These are phyloP conservation scores for Tiliqua scincoides DNA, from an alignment of 2,113 vertebrate genomes.

Conservation along the genomic window DNA sequence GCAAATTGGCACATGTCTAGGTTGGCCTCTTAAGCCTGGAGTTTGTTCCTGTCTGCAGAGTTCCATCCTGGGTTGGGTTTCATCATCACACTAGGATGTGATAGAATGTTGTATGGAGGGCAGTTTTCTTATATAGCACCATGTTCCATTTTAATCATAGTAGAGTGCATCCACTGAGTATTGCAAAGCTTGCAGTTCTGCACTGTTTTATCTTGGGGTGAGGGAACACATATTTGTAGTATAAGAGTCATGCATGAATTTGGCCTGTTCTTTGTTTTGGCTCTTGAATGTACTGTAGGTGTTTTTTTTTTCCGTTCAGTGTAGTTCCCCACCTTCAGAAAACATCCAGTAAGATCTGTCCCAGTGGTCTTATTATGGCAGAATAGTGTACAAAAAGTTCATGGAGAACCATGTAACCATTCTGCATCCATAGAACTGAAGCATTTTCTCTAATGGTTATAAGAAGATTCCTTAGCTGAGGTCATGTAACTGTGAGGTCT, in stretches of 20 bases:
- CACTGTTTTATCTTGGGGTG: neutral
- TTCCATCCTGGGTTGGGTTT: neutral
- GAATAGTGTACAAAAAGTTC: conserved; percentile 33
- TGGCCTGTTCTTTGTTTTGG: neutral
- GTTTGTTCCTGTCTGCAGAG: neutral
- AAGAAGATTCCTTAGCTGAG: conserved; percentile 1
- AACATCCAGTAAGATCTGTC: neutral
- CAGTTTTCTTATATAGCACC: no score
- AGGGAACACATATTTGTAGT: neutral
- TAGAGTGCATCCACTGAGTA: neutral
- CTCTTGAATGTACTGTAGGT: conserved; percentile 6
- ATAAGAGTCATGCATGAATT: neutral
- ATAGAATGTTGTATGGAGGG: neutral
- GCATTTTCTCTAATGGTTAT: neutral
- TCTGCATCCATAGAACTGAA: conserved; percentile 25
- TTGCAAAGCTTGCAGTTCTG: conserved; percentile 18
- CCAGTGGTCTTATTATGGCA: neutral
- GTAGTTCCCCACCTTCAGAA: conserved; percentile 6
- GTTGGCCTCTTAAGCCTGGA: neutral
- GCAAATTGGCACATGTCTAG: no score
- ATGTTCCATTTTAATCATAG: neutral
- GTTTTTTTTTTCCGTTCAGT: neutral
- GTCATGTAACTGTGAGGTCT: conserved; percentile 1
- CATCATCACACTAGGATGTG: neutral
- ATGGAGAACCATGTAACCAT: neutral